phyloP scores from a whole-genome alignment of 2,888 invertebrate genomes.

The Mycogona germanica region DNA sequence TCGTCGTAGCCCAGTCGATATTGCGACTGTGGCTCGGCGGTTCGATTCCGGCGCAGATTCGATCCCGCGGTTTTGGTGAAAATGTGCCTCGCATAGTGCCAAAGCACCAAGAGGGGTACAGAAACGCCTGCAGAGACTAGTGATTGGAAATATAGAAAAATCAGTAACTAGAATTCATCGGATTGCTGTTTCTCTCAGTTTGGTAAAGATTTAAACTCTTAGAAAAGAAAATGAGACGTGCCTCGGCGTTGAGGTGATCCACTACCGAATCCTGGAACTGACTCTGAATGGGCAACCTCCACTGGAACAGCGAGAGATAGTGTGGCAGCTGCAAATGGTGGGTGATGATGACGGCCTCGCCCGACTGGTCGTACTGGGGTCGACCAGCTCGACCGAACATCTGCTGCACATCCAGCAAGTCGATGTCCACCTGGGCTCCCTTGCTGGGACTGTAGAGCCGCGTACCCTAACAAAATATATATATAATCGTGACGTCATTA shows the following conservation, averaged over 20 bases:
- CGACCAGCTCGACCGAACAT: slow-evolving; percentile 99
- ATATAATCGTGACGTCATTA: no score
- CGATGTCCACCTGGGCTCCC: slow-evolving; percentile 86
- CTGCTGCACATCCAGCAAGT: slow-evolving; percentile 90
- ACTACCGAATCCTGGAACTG: slow-evolving; percentile 82
- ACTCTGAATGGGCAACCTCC: slow-evolving; percentile 97
- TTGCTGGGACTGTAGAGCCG: slow-evolving; percentile 95
- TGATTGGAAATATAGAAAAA: no score
- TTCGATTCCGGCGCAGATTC: no score
- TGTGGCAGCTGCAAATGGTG: slow-evolving; percentile 80
- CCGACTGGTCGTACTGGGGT: slow-evolving; percentile 92
- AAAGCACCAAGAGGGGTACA: no score
- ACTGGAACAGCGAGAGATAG: slow-evolving; percentile 84
- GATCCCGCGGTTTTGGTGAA: no score
- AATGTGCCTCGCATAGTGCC: no score
- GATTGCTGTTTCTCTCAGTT: no score
- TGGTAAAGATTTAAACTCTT: background rate
- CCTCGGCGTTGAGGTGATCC: slow-evolving; percentile 97
- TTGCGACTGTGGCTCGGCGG: no score
- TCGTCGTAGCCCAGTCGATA: no score
- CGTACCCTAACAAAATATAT: slow-evolving; percentile 56
- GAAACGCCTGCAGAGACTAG: no score
- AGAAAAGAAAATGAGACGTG: slow-evolving; percentile 32
- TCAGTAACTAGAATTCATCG: no score
- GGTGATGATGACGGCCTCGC: slow-evolving; percentile 60